A percentile compares a stretch with the other conserved stretches of the same genome.
phyloP scores from a whole-genome alignment of 2,113 vertebrate species.

The Phyllostomus hastatus region DNA sequence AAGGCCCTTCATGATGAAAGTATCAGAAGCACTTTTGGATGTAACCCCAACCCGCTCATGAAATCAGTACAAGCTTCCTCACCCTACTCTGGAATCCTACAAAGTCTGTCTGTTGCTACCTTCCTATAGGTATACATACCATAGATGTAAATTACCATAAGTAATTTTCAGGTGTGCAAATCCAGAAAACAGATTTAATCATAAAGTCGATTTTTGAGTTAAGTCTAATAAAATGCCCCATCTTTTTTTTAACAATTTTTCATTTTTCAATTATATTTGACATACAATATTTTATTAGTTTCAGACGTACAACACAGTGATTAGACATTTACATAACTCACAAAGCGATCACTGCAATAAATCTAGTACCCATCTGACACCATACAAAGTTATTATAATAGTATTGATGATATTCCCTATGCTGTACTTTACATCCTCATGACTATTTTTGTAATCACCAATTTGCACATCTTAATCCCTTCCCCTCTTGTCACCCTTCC shows the following conservation, averaged over 20 bases:
- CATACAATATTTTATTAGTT: not conserved
- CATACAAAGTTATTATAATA: not conserved
- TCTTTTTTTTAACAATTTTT: not conserved
- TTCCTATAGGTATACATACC: not conserved
- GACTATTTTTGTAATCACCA: not conserved
- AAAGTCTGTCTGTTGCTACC: not conserved
- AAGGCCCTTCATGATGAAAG: not conserved
- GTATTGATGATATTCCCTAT: not conserved
- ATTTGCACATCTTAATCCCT: not conserved
- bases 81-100: not conserved
- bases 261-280: not conserved
- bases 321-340: not conserved
- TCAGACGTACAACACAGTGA: not conserved
- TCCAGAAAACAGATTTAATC: not conserved
- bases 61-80: not conserved
- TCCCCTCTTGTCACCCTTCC: not conserved
- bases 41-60: not conserved
- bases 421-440: not conserved
- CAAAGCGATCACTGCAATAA: not conserved
- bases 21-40: not conserved
- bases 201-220: slow-evolving; percentile 2
- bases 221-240: not conserved
- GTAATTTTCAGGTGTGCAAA: not conserved
- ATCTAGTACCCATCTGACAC: not conserved
- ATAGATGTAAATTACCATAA: not conserved